These are phyloP conservation scores for Drosophila punjabiensis DNA, from an alignment of 1,140 invertebrate species.

Conservation along the genomic window DNA sequence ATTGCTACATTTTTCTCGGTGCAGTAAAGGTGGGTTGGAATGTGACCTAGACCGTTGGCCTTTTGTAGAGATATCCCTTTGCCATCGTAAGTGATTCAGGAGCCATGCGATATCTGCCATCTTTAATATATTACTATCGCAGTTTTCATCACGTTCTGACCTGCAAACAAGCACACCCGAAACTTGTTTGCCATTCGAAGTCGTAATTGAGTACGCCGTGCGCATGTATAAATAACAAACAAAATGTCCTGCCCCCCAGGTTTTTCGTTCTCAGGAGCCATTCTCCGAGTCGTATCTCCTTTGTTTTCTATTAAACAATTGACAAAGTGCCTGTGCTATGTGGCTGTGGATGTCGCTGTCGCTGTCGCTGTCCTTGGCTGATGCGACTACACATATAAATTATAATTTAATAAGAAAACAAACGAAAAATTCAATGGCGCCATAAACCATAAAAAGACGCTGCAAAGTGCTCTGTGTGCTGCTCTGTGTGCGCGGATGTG, in stretches of 20 bases:
- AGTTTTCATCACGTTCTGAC: slow-evolving; percentile 53
- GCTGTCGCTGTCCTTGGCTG: slow-evolving; percentile 32
- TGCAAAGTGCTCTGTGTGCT: slow-evolving; percentile 70
- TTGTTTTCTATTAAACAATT: slow-evolving; percentile 79
- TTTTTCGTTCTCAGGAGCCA: slow-evolving; percentile 8
- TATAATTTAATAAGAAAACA: slow-evolving; percentile 84
- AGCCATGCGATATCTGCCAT: slow-evolving; percentile 33
- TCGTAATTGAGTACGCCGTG: slow-evolving; percentile 56
- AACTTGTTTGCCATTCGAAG: slow-evolving; percentile 61
- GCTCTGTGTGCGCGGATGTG: slow-evolving; percentile 44
- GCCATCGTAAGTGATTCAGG: slow-evolving; percentile 19
- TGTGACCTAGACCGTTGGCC: slow-evolving; percentile 16
- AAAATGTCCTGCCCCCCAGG: slow-evolving; percentile 33
- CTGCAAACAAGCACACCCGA: slow-evolving; percentile 38
- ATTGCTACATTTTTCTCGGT: neutral
- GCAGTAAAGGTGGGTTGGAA: neutral
- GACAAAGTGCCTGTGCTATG: slow-evolving; percentile 54
- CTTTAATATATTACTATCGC: slow-evolving; percentile 54
- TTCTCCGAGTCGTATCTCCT: slow-evolving; percentile 21
- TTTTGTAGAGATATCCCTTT: slow-evolving; percentile 1
- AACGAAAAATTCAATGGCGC: slow-evolving; percentile 83
- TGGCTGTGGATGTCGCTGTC: neutral
- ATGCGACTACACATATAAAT: slow-evolving; percentile 77
- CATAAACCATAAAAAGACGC: slow-evolving; percentile 81
- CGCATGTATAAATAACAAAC: slow-evolving; percentile 68